Evolutionary conservation across 2,888 invertebrate species (phyloP), one percentile per base, ranked within the genome.

Genomic region (Clanis bilineata): DNA sequence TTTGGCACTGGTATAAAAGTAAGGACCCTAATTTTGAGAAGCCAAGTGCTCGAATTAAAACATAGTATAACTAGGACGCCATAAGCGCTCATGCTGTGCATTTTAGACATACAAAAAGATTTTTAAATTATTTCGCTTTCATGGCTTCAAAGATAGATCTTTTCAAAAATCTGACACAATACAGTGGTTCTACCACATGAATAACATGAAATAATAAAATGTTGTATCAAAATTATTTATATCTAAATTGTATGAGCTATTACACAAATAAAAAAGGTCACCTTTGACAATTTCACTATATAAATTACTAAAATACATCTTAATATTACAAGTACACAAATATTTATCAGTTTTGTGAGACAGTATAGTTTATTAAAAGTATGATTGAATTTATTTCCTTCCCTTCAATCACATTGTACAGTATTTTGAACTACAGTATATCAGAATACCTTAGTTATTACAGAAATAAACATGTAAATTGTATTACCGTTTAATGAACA

Each of bases 191-290:
- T 18, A 51, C 51, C 51, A 39, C 58, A 28, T 23, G 23, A 38
- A 58, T 45, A 47, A 47, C 18, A 15, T 47, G 32, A 47, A 47
- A 45, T 23, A 36, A 10, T 36, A 0, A 3, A 6, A 25, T 51
- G 15, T 55, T 28, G 56, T 55, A 59, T 59, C 55, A 59, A 59
- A 56, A 38, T 51, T 51, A 51, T 32, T 32, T 32, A 32, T 32
- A 32, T 32, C 7, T 47, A 12, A 47, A 47, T 15, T 28, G 28
- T 25, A 45, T n/a, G 25, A n/a, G 25, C 3, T 2, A 15, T 28
- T 28, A 15, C n/a, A 47, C 9, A 47, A 15, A 47, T 47, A 47
- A 47, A 32, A 47, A 47, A n/a, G 23, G n/a, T 12, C 15, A 47
- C 18, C 4, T 51, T 21, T 45, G 9, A 12, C 28, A 7, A n/a